phyloP scores from a whole-genome alignment of 1,140 invertebrate genomes.

The Bactericera cockerelli region DNA sequence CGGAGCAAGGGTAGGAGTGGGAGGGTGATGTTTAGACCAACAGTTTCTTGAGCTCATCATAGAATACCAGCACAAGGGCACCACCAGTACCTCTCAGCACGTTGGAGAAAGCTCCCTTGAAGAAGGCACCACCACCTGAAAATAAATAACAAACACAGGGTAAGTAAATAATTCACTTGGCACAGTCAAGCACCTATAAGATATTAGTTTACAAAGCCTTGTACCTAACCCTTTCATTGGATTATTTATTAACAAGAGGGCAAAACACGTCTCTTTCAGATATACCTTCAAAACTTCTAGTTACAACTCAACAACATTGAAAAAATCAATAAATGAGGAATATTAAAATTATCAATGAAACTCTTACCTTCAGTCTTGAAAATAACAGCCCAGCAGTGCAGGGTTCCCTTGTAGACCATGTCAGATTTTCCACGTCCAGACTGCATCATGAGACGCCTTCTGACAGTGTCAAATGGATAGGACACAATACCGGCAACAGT shows the following conservation, averaged over 20 bases:
- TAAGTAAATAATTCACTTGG: too few relatives aligned
- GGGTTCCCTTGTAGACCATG: conserved; percentile 52
- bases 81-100: conserved; percentile 61
- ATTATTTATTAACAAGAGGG: too few relatives aligned
- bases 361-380: conserved; percentile 43
- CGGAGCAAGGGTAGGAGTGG: too few relatives aligned
- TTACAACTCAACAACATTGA: too few relatives aligned
- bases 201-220: too few relatives aligned
- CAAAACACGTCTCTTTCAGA: too few relatives aligned
- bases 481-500: conserved; percentile 62
- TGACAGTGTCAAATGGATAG: conserved; percentile 79
- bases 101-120: conserved; percentile 69
- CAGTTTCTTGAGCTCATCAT: conserved; percentile 49
- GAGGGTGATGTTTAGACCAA: conserved; percentile 27
- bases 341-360: too few relatives aligned
- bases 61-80: conserved; percentile 59
- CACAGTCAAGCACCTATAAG: too few relatives aligned
- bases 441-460: conserved; percentile 85
- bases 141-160: too few relatives aligned
- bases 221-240: too few relatives aligned
- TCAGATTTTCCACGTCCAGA: conserved; percentile 48
- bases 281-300: too few relatives aligned
- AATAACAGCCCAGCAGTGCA: conserved; percentile 57
- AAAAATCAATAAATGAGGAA: too few relatives aligned
- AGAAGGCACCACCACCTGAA: conserved; percentile 47